A percentile compares a stretch with the other conserved stretches of the same genome.
phyloP scores from a whole-genome alignment of 1,140 invertebrate genomes.

The Cecropterus lyciades region DNA sequence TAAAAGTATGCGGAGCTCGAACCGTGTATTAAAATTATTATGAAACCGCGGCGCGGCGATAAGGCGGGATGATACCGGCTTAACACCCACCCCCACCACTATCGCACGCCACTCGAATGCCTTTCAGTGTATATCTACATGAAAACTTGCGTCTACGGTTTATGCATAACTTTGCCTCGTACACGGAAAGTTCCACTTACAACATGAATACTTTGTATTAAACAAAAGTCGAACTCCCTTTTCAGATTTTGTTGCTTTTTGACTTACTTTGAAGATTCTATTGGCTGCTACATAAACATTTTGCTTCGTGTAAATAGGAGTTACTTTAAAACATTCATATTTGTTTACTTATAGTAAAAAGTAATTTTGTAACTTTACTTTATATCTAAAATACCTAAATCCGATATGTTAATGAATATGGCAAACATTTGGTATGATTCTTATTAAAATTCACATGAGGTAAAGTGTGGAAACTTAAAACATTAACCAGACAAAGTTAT shows the following conservation, averaged over 20 bases:
- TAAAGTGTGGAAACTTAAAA: slow-evolving; percentile 59
- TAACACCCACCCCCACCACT: slow-evolving; percentile 65
- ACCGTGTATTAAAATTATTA: slow-evolving; percentile 81
- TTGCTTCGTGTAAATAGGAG: too few relatives aligned
- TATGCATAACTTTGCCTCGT: slow-evolving; percentile 52
- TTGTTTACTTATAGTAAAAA: background rate
- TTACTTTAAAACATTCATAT: background rate
- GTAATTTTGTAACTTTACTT: background rate
- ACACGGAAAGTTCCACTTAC: slow-evolving; percentile 35
- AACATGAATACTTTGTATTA: slow-evolving; percentile 29
- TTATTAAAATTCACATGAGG: slow-evolving; percentile 52
- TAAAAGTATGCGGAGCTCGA: slow-evolving; percentile 67
- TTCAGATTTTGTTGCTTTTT: background rate
- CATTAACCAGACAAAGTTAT: slow-evolving; percentile 75
- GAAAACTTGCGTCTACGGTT: slow-evolving; percentile 65
- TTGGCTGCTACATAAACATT: slow-evolving; percentile 10
- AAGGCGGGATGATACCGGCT: slow-evolving; percentile 78
- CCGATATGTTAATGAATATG: slow-evolving; percentile 15
- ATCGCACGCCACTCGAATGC: slow-evolving; percentile 71
- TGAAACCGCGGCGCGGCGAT: slow-evolving; percentile 72
- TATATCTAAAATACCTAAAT: slow-evolving; percentile 18
- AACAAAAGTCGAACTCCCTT: slow-evolving; percentile 4
- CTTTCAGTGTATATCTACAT: slow-evolving; percentile 74
- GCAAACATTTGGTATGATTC: slow-evolving; percentile 20
- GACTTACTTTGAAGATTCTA: background rate